Evolutionary conservation across 2,888 invertebrate genomes (phyloP), one percentile per base, ranked within the genome.

Genomic region (Hartigia nigra): DNA sequence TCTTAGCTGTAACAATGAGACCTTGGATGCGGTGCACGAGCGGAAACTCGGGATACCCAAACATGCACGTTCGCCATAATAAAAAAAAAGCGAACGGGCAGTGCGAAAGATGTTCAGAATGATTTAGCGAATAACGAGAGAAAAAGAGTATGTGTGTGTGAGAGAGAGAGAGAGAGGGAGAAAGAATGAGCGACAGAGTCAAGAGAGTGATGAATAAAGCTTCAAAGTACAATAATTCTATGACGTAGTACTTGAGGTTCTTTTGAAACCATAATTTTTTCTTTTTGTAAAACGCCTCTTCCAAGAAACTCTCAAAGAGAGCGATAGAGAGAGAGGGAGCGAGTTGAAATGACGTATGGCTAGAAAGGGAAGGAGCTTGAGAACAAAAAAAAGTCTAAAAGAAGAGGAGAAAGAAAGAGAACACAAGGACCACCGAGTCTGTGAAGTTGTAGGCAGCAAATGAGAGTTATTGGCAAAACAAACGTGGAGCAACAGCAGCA

Each of bases 61-160:
- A 23, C 55, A 55, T 55, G 55, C 55, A 9, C 14, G 9, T 55
- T 55, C 55, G 55, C 23, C 55, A 55, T 55, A 55, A 55, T 55
- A 9, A 55, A 23, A 55, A 39, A 39, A 23, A 39, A 14, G 55
- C 9, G 55, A 23, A 55, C 9, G 55, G 3, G 14, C 23, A 55
- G 55, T 55, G 23, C 55, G 23, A 55, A 55, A 9, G 55, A 55
- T 23, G 9, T 55, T 55, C 23, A 55, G 55, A 55, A 55, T 23
- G 55, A 75, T 72, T 76, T 76, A 70, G 34, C 70, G 76, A 39
- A 39, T 76, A 37, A 55, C 35, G 74, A 78, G 31, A 77, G 37
- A 78, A 75, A 74, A 76, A 79, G 79, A 82, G 75, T 12, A 36
- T 69, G 72, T 69, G 35, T 12, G 39, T 69, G 72, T 70, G 35